Evolutionary conservation across 2,113 vertebrate genomes (phyloP), one percentile per base, ranked within the genome.

Genomic region (Etheostoma cragini): DNA sequence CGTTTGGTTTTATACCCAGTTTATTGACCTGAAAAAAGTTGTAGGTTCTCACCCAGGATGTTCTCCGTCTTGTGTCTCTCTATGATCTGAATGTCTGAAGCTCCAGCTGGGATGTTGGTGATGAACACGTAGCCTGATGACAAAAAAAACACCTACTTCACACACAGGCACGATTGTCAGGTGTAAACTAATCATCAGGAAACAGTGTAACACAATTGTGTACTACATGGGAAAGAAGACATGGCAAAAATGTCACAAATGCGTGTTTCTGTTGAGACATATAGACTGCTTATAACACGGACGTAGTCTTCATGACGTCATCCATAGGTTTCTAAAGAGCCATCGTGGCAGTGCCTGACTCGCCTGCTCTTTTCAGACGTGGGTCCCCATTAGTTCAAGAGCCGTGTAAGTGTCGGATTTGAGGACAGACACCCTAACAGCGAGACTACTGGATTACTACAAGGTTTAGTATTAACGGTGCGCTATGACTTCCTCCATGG

Each of bases 31-130:
- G 73, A 86, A 73, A 87, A 49, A 87, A 86, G 65, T 8, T 78
- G 78, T 45, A 86, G 54, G 60, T 80, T 92, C 91, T 95, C 93
- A 97, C 96, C 96, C 60, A 97, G 91, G 86, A 97, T 96, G 91
- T 97, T 97, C 77, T 98, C 97, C 8, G 97, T 97, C 91, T 95
- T 97, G 69, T 96, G 95, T 83, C 96, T 94, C 88, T 98, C 97
- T 33, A 97, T 96, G 83, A 98, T 96, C 85, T 97, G 96, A 88
- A 98, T 97, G 87, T 98, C 96, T 0, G 76, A 96, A 64, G 97
- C 96, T 82, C 96, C 96, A 1, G 92, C 87, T 33, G 97, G 97
- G 84, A 98, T 96, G 85, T 96, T 97, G 75, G 96, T 96, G 90
- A 98, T 94, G 61, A 97, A 96, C 33, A 96, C 92, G 0, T 98